Evolutionary conservation across 2,797 vertebrate genomes (phyloP).

Genomic region (Scolopax rusticola): DNA sequence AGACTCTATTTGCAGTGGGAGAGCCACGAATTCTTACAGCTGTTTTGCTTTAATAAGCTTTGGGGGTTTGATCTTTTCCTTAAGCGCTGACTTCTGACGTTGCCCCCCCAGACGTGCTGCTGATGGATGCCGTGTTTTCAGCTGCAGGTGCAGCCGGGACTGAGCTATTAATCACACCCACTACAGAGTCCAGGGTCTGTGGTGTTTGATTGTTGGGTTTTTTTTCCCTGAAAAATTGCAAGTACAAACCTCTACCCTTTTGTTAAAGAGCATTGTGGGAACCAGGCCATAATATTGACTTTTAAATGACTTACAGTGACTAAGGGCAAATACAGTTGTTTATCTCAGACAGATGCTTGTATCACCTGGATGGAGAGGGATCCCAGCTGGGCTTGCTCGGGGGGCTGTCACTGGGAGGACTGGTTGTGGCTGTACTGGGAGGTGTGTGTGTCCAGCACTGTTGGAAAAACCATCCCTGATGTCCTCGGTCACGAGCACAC

Average conservation of each 20-base stretch:
- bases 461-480: accelerated
- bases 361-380: background rate
- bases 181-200: background rate
- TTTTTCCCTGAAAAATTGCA: background rate
- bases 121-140: constrained; percentile 22
- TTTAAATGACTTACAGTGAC: background rate
- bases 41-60: constrained; percentile 38
- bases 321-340: background rate
- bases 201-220: background rate
- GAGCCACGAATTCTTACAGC: background rate
- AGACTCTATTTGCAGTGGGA: background rate
- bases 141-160: constrained; percentile 7
- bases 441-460: accelerated
- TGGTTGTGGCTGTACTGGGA: accelerated
- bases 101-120: background rate
- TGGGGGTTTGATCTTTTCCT: background rate
- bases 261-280: background rate
- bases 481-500: accelerated
- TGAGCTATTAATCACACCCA: constrained; percentile 24
- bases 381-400: background rate
- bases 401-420: background rate
- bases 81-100: background rate
- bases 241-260: background rate
- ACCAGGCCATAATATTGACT: background rate
- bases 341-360: background rate